These are phyloP conservation scores for Danio aesculapii DNA, from an alignment of 2,797 vertebrate species.

Conservation along the genomic window DNA sequence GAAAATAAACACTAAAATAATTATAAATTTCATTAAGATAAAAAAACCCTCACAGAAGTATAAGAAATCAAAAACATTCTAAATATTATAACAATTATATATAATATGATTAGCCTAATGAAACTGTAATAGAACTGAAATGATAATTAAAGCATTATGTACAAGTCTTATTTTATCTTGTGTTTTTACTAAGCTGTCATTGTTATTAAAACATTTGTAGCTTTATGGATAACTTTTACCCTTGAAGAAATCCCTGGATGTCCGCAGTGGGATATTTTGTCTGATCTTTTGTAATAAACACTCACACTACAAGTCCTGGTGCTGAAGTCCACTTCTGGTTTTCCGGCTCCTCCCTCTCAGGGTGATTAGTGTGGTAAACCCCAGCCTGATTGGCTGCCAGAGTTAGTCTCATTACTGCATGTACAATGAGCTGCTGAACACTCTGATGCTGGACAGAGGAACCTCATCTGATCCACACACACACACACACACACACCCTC, in stretches of 20 bases:
- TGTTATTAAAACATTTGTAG: background rate
- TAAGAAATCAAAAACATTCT: no score
- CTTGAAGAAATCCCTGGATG: background rate
- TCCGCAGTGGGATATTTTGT: background rate
- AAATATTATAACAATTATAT: no score
- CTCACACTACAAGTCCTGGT: conserved; percentile 15
- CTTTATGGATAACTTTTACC: background rate
- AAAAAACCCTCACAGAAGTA: no score
- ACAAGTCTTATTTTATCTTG: background rate
- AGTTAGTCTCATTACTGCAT: conserved; percentile 53
- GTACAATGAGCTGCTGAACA: conserved; percentile 18
- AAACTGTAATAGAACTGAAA: no score
- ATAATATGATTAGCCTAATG: no score
- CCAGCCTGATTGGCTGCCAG: conserved; percentile 21
- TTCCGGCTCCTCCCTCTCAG: conserved; percentile 20
- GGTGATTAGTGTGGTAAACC: conserved; percentile 38
- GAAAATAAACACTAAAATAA: no score
- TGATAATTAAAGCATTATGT: no score
- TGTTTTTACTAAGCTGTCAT: background rate
- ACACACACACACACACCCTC: background rate
- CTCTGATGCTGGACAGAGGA: conserved; percentile 36
- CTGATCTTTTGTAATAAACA: background rate
- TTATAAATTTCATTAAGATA: no score
- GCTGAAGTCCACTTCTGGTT: conserved; percentile 46
- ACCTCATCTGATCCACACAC: conserved; percentile 7